Percentiles rank a stretch among this genome's conserved stretches.
phyloP scores from a whole-genome alignment of 2,113 vertebrate species.

The Neodontobutis hainanensis region DNA sequence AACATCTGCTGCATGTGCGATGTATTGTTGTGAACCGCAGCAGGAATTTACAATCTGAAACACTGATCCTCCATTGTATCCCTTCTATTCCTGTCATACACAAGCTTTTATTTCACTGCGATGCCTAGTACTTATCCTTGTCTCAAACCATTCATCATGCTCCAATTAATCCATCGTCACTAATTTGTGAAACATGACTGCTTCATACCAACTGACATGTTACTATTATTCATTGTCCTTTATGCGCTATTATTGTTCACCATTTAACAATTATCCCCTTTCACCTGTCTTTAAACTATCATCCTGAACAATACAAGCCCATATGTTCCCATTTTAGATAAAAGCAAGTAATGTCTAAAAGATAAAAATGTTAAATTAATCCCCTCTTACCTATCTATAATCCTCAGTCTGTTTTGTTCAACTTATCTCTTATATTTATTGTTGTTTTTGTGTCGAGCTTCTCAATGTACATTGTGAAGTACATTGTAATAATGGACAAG shows the following conservation, averaged over 20 bases:
- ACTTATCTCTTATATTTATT: slow-evolving; percentile 12
- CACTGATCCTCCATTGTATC: neutral
- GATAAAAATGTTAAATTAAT: slow-evolving; percentile 45
- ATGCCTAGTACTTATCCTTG: slow-evolving; percentile 12
- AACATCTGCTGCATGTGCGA: slow-evolving; percentile 56
- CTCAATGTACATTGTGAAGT: neutral
- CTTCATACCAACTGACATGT: slow-evolving; percentile 1
- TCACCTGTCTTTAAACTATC: slow-evolving; percentile 41
- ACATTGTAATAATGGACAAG: too few relatives aligned
- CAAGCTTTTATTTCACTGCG: slow-evolving; percentile 13
- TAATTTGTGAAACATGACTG: neutral
- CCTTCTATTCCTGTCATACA: slow-evolving; percentile 10
- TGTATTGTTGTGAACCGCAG: slow-evolving; percentile 30
- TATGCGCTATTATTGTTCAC: slow-evolving; percentile 47
- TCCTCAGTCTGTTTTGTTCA: slow-evolving; percentile 5
- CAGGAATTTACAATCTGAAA: slow-evolving; percentile 18
- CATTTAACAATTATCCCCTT: slow-evolving; percentile 56
- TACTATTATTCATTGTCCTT: slow-evolving; percentile 24
- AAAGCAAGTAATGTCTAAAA: slow-evolving; percentile 50
- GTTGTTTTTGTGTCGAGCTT: neutral
- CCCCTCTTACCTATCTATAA: neutral
- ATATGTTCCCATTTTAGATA: slow-evolving; percentile 48
- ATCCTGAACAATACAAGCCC: slow-evolving; percentile 32
- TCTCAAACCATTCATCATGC: slow-evolving; percentile 24
- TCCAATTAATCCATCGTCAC: neutral